Percentiles rank a stretch among this genome's conserved stretches.
phyloP scores from a whole-genome alignment of 2,888 invertebrate species.

The Baccha elongata region DNA sequence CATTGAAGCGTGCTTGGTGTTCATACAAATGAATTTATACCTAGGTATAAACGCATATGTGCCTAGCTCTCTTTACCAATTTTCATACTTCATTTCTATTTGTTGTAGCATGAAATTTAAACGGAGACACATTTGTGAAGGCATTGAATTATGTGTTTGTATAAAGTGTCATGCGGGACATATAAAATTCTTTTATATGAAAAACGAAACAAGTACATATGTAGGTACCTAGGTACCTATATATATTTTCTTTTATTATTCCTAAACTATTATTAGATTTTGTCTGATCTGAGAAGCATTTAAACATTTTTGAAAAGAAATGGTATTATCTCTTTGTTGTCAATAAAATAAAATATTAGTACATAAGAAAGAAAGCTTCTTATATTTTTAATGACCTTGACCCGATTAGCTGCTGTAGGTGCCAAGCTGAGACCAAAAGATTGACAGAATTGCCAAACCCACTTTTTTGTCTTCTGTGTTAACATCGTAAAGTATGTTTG shows the following conservation, averaged over 20 bases:
- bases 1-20: slow-evolving; percentile 29
- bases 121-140: slow-evolving; percentile 25
- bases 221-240: not conserved
- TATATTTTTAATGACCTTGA: no score
- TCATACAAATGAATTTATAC: not conserved
- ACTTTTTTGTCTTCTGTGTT: no score
- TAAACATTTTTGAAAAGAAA: no score
- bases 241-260: not conserved
- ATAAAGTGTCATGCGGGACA: slow-evolving; percentile 14
- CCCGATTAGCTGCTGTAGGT: no score
- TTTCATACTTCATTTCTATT: slow-evolving; percentile 37
- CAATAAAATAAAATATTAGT: no score
- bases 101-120: slow-evolving; percentile 49
- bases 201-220: not conserved
- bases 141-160: slow-evolving; percentile 17
- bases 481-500: no score
- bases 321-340: no score
- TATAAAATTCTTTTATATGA: slow-evolving; percentile 12
- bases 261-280: slow-evolving; percentile 11
- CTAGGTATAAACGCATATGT: not conserved
- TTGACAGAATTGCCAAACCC: no score
- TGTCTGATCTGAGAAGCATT: not conserved
- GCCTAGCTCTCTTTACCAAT: not conserved
- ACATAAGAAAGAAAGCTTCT: no score
- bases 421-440: no score